Evolutionary conservation across 2,888 invertebrate genomes (phyloP).

Genomic region (Lysandra coridon): DNA sequence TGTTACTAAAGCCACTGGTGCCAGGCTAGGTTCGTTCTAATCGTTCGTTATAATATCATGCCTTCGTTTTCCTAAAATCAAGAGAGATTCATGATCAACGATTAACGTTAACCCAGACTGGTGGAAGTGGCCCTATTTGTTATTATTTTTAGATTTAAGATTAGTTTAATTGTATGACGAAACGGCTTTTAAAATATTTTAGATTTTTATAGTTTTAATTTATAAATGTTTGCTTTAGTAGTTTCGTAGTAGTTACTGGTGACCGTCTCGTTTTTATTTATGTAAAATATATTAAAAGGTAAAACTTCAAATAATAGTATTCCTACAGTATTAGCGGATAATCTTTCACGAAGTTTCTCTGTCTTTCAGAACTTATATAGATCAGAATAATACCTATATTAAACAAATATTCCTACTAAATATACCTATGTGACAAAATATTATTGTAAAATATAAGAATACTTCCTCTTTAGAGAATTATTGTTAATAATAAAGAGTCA

Average conservation of each 20-base stretch:
- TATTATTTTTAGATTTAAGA: background rate
- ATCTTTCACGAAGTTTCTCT: constrained; percentile 7
- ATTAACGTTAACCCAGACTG: background rate
- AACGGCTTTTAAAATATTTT: background rate
- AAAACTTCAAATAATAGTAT: background rate
- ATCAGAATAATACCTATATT: background rate
- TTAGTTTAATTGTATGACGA: background rate
- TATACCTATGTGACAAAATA: constrained; percentile 42
- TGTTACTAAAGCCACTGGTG: background rate
- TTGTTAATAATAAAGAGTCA: constrained; percentile 76
- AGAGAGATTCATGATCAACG: background rate
- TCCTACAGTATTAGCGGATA: background rate
- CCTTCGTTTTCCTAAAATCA: too few relatives aligned
- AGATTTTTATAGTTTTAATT: background rate
- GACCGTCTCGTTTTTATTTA: background rate
- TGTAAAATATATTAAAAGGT: constrained; percentile 36
- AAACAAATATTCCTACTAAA: constrained; percentile 46
- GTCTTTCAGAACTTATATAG: constrained; percentile 10
- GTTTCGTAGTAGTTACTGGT: background rate
- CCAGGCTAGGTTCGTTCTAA: background rate
- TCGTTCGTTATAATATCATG: background rate
- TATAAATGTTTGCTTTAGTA: background rate
- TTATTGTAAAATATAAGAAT: constrained; percentile 59
- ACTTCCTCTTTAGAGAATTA: constrained; percentile 76
- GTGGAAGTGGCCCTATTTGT: background rate